These are phyloP conservation scores for Sarcophaga peregrina DNA, from an alignment of 1,140 invertebrate genomes.

Conservation along the genomic window DNA sequence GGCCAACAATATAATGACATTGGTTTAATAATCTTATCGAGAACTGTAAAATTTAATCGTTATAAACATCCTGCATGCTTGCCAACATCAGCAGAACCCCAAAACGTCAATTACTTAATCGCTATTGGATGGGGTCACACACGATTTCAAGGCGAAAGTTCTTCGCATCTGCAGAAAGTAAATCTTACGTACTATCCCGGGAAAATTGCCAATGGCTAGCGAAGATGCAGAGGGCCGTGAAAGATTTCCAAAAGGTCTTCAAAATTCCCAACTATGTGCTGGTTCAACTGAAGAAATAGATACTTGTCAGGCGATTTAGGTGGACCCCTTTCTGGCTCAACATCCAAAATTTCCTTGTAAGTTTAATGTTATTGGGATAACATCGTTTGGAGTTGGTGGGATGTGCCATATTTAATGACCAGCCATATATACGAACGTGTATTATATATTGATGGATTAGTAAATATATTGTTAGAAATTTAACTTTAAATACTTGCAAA, in stretches of 20 bases:
- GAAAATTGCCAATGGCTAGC: slow-evolving; percentile 45
- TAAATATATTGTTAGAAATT: background rate
- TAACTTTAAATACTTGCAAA: too few species aligned
- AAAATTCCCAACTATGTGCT: slow-evolving; percentile 74
- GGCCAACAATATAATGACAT: slow-evolving; percentile 62
- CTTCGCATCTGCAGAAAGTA: slow-evolving; percentile 68
- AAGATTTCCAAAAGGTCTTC: slow-evolving; percentile 67
- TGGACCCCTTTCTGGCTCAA: slow-evolving; percentile 57
- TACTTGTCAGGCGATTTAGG: slow-evolving; percentile 66
- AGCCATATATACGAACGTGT: slow-evolving; percentile 59
- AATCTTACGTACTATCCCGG: slow-evolving; percentile 58
- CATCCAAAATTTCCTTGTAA: slow-evolving; percentile 56
- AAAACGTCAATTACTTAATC: slow-evolving; percentile 47
- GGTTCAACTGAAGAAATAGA: slow-evolving; percentile 69
- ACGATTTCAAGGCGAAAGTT: slow-evolving; percentile 45
- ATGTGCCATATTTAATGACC: slow-evolving; percentile 54
- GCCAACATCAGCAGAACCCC: slow-evolving; percentile 49
- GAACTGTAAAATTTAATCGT: slow-evolving; percentile 52
- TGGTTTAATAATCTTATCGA: slow-evolving; percentile 52
- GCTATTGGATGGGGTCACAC: slow-evolving; percentile 59
- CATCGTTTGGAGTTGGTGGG: slow-evolving; percentile 54
- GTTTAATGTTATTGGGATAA: slow-evolving; percentile 60
- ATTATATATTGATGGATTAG: slow-evolving; percentile 61
- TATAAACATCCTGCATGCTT: slow-evolving; percentile 63
- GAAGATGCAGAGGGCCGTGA: slow-evolving; percentile 44